A percentile compares a stretch with the other conserved stretches of the same genome.
Evolutionary conservation across 2,113 vertebrate species (phyloP).

Genomic region (Clarias magur): DNA sequence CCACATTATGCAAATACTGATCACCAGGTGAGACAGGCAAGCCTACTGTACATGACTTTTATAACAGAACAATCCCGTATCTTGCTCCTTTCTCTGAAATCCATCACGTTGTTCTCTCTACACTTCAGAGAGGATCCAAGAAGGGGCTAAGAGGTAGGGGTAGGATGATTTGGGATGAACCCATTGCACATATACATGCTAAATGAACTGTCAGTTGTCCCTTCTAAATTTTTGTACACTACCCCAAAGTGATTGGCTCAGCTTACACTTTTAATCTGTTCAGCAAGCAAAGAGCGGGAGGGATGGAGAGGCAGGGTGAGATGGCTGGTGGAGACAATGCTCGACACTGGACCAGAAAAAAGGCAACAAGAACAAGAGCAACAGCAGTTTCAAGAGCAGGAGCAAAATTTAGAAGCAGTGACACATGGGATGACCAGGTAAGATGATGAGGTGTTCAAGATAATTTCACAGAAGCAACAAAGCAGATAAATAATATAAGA

Average conservation of each 20-base stretch:
- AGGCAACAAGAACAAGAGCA: neutral
- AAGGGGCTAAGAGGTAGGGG: constrained; percentile 4
- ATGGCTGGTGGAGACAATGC: constrained; percentile 21
- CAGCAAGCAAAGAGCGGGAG: constrained; percentile 33
- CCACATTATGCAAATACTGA: neutral
- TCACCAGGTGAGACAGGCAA: neutral
- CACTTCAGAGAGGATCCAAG: constrained; percentile 27
- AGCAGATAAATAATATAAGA: neutral
- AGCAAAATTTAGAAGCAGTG: neutral
- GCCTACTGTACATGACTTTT: neutral
- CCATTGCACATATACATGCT: constrained; percentile 16
- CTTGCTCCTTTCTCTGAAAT: constrained; percentile 25
- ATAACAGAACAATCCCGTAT: constrained; percentile 2
- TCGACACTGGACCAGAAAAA: neutral
- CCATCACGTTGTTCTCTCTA: neutral
- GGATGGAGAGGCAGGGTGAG: neutral
- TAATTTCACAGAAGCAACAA: constrained; percentile 26
- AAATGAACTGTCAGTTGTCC: neutral
- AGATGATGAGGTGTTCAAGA: neutral
- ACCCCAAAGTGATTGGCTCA: neutral
- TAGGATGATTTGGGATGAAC: constrained; percentile 5
- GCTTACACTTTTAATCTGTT: neutral
- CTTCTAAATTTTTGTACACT: neutral
- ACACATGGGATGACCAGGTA: neutral
- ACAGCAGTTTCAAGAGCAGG: neutral